These are phyloP conservation scores for Eulacestoma nigropectus DNA, from an alignment of 2,113 vertebrate species.

Conservation along the genomic window DNA sequence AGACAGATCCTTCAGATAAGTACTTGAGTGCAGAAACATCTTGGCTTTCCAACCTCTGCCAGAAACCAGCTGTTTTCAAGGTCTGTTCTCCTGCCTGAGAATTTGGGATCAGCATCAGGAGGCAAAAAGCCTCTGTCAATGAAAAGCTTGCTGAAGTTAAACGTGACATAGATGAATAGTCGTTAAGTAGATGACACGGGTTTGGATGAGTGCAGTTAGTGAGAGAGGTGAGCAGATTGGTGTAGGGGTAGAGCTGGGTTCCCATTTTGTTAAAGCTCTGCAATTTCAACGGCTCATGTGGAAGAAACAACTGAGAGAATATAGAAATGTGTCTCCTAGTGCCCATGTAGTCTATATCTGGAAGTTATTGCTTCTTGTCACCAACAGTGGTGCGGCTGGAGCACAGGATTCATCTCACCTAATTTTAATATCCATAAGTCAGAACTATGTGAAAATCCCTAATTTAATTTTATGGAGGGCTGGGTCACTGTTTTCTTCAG, in stretches of 20 bases:
- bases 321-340: not conserved
- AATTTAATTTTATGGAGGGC: not conserved
- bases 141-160: not conserved
- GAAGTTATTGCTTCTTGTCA: not conserved
- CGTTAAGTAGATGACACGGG: not conserved
- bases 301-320: not conserved
- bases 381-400: not conserved
- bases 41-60: not conserved
- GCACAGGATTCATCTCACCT: not conserved
- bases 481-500: not conserved
- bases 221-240: not conserved
- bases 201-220: not conserved
- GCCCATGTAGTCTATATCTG: not conserved
- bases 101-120: not conserved
- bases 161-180: not conserved
- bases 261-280: not conserved
- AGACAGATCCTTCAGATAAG: conserved; percentile 4
- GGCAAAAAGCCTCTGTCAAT: not conserved
- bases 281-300: not conserved
- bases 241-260: not conserved
- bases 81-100: not conserved
- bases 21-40: not conserved
- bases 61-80: not conserved
- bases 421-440: not conserved
- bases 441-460: not conserved